These are phyloP conservation scores for Dione vanillae DNA, from an alignment of 2,888 invertebrate species.

Conservation along the genomic window DNA sequence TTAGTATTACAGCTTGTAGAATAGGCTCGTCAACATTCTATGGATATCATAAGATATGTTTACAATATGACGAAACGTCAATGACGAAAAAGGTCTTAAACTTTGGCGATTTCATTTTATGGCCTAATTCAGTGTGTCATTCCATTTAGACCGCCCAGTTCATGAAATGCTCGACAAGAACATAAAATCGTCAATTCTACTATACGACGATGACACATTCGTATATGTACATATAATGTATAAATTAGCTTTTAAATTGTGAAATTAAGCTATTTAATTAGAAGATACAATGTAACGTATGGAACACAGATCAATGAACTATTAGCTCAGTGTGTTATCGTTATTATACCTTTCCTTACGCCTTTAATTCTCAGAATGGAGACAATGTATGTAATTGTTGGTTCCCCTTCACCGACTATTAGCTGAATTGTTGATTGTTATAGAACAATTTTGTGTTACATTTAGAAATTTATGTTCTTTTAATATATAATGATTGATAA, in stretches of 20 bases:
- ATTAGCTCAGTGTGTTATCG: constrained; percentile 58
- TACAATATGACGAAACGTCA: no score
- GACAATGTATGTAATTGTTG: constrained; percentile 67
- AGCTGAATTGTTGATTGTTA: constrained; percentile 63
- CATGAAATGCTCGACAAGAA: no score
- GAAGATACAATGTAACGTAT: constrained; percentile 22
- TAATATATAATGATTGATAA: not conserved
- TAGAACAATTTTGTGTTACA: constrained; percentile 26
- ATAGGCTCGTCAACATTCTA: no score
- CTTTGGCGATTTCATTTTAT: no score
- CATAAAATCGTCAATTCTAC: no score
- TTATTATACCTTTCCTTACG: constrained; percentile 72
- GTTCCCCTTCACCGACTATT: constrained; percentile 59
- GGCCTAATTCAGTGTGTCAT: no score
- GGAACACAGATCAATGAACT: constrained; percentile 57
- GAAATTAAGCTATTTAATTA: not conserved
- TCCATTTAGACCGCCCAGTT: no score
- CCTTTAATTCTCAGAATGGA: constrained; percentile 65
- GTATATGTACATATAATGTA: not conserved
- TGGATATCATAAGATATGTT: no score
- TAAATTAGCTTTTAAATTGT: not conserved
- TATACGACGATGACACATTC: no score
- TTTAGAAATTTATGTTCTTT: not conserved
- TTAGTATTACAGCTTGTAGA: no score
- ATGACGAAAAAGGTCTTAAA: no score